These are phyloP conservation scores for Hypena proboscidalis DNA, from an alignment of 2,888 invertebrate species.

Conservation along the genomic window DNA sequence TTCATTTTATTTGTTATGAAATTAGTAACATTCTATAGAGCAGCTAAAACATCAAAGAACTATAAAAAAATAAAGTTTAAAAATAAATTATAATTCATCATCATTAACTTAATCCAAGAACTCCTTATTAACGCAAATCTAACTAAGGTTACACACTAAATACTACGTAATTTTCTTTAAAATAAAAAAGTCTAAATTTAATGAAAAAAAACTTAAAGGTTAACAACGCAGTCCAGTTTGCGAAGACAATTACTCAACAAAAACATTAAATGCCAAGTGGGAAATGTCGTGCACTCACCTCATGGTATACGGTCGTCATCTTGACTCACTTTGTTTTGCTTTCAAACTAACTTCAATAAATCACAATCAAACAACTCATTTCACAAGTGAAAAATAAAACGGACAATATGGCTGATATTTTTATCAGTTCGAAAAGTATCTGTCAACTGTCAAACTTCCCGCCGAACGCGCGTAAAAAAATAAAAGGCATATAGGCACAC, in stretches of 20 bases:
- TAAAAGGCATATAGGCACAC: slow-evolving; percentile 58
- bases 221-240: slow-evolving; percentile 47
- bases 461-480: slow-evolving; percentile 62
- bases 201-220: slow-evolving; percentile 38
- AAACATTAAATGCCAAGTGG: slow-evolving; percentile 72
- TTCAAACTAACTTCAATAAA: slow-evolving; percentile 52
- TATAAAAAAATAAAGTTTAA: too few relatives aligned
- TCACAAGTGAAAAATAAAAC: slow-evolving; percentile 48
- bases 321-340: slow-evolving; percentile 62
- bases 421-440: slow-evolving; percentile 18
- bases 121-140: too few relatives aligned
- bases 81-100: too few relatives aligned
- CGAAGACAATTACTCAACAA: slow-evolving; percentile 66
- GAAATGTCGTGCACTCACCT: slow-evolving; percentile 82
- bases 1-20: neutral
- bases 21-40: too few relatives aligned
- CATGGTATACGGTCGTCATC: slow-evolving; percentile 79
- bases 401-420: slow-evolving; percentile 27
- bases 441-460: slow-evolving; percentile 68
- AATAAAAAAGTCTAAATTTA: slow-evolving; percentile 17
- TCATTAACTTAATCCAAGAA: too few relatives aligned
- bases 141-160: too few relatives aligned
- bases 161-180: too few relatives aligned
- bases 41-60: too few relatives aligned
- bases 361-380: slow-evolving; percentile 75